These are phyloP conservation scores for Simalia tracyae DNA, from an alignment of 2,797 vertebrate species.

Conservation along the genomic window DNA sequence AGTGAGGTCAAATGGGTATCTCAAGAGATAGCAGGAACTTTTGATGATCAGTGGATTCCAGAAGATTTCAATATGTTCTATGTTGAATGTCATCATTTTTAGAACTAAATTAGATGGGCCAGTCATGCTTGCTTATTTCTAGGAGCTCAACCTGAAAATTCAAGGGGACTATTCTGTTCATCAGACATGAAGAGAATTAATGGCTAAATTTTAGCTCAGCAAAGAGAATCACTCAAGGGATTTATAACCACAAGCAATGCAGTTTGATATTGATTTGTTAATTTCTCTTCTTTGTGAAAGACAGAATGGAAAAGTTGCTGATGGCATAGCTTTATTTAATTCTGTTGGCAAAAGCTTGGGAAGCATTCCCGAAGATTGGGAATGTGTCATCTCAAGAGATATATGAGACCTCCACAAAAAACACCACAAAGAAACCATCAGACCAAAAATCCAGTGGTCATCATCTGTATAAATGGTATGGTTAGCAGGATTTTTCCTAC, in stretches of 20 bases:
- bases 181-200: slow-evolving; percentile 5
- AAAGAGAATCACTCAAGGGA: slow-evolving; percentile 4
- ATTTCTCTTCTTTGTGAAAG: slow-evolving; percentile 26
- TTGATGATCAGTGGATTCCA: too few relatives aligned
- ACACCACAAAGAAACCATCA: too few relatives aligned
- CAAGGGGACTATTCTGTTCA: background rate
- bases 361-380: background rate
- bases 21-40: background rate
- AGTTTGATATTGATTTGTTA: slow-evolving; percentile 23
- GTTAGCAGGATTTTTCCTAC: background rate
- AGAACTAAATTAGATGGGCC: background rate
- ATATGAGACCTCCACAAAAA: background rate
- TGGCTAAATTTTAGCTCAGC: slow-evolving; percentile 18
- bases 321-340: slow-evolving; percentile 25
- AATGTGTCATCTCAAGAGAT: background rate
- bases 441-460: background rate
- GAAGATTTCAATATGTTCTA: background rate
- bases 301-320: slow-evolving; percentile 7
- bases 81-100: background rate
- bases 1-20: background rate
- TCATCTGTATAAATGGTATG: background rate
- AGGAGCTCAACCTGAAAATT: background rate
- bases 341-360: background rate
- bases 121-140: background rate
- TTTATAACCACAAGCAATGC: background rate